A percentile compares a stretch with the other conserved stretches of the same genome.
phyloP scores from a whole-genome alignment of 1,140 invertebrate genomes.

The Drosophila pallidifrons region DNA sequence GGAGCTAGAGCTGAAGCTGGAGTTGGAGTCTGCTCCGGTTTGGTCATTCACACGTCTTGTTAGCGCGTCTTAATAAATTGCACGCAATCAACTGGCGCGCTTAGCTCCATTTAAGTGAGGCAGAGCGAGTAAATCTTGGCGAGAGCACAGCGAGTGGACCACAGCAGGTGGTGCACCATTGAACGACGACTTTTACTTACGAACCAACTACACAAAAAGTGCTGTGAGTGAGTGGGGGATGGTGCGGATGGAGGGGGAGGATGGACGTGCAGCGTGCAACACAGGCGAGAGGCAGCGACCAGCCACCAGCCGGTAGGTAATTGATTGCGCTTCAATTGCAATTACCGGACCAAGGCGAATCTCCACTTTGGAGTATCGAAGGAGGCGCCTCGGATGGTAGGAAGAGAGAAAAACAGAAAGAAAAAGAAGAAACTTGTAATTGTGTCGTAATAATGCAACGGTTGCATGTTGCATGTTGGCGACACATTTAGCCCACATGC shows the following conservation, averaged over 20 bases:
- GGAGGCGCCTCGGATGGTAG: constrained; percentile 10
- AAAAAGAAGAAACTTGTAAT: constrained; percentile 60
- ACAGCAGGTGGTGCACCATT: constrained; percentile 70
- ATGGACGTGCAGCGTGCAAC: not conserved
- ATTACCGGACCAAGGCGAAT: constrained; percentile 59
- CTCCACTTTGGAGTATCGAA: not conserved
- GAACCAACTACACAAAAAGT: not conserved
- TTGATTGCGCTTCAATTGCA: constrained; percentile 84
- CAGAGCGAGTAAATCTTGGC: constrained; percentile 81
- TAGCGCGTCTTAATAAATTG: constrained; percentile 85
- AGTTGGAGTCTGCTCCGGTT: constrained; percentile 62
- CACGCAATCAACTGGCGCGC: constrained; percentile 82
- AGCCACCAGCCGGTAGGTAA: constrained; percentile 79
- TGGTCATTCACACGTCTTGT: constrained; percentile 84
- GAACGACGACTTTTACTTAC: constrained; percentile 72
- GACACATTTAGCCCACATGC: constrained; percentile 61
- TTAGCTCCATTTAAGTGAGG: constrained; percentile 79
- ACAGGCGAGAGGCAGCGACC: constrained; percentile 27
- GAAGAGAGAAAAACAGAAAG: too few relatives aligned
- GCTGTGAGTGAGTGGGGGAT: not conserved
- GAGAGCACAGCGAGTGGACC: constrained; percentile 53
- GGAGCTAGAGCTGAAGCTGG: constrained; percentile 30
- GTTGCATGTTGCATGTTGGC: constrained; percentile 36
- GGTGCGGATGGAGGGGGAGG: not conserved
- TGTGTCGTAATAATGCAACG: constrained; percentile 76